Evolutionary conservation across 2,888 invertebrate genomes (phyloP), one percentile per base, ranked within the genome.

Genomic region (Drosophila vallismaia): DNA sequence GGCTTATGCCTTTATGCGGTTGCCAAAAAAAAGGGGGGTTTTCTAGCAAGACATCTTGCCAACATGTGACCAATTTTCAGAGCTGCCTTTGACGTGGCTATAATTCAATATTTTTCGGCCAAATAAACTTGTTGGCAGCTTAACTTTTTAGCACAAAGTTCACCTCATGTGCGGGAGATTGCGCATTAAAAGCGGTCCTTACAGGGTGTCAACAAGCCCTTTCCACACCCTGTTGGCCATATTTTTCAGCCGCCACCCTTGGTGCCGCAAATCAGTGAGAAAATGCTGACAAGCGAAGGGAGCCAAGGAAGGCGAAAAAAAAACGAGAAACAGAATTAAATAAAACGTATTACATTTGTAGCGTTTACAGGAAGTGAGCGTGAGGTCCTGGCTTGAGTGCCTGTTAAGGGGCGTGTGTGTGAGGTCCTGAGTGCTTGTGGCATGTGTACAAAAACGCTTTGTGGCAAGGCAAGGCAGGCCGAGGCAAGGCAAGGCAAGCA

Each of bases 51-150:
- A 62, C 62, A 57, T 64, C 64, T 52, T 62, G 51, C 51, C 14
- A 64, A 33, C 64, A 64, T 64, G 64, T 64, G 64, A 64, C 62
- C 64, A 64, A 62, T 64, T 64, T 63, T 38, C 19, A 10, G 46
- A 45, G 51, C 63, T 36, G 48, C 48, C 53, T 53, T 64, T 66
- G 83, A 80, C 81, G 79, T 73, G 71, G 84, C 84, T 81, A 86
- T 86, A 83, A 86, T 84, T 84, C 86, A 84, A 86, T 84, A 86
- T 84, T 84, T 74, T 83, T 83, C 64, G 19, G 44, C 72, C 77
- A 86, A 86, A 86, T 86, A 84, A 86, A 84, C 84, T 86, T 84
- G 84, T 86, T 84, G 83, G 86, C 83, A 84, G 83, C 86, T 84
- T 83, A 86, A 84, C 83, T 86, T 83, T 83, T n/a, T 24, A 10